These are phyloP conservation scores for Melanotaenia pygmaea DNA, from an alignment of 2,797 vertebrate genomes.

Conservation along the genomic window DNA sequence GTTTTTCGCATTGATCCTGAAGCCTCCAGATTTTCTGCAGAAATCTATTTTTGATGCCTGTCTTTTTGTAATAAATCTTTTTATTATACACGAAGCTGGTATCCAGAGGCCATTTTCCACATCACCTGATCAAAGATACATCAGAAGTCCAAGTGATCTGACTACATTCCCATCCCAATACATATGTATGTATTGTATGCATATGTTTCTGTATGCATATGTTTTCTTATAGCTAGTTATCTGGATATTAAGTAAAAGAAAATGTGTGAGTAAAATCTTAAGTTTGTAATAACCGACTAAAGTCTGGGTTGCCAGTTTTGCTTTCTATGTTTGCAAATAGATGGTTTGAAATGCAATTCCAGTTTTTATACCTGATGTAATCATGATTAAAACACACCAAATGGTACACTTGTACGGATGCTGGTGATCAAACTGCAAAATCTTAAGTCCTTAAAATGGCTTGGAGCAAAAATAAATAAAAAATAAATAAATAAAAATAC, in stretches of 20 bases:
- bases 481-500: not conserved
- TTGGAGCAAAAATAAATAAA: slow-evolving; percentile 3
- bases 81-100: too few relatives aligned
- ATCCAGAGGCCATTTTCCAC: too few relatives aligned
- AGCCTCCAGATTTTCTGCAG: too few relatives aligned
- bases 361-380: not conserved
- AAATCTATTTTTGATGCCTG: too few relatives aligned
- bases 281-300: not conserved
- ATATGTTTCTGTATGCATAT: not conserved
- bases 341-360: not conserved
- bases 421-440: not conserved
- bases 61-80: too few relatives aligned
- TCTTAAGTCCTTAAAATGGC: not conserved
- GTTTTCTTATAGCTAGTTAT: not conserved
- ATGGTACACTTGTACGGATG: not conserved
- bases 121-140: too few relatives aligned
- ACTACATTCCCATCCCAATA: not conserved
- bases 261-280: not conserved
- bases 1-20: too few relatives aligned
- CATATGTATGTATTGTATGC: too few relatives aligned
- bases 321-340: not conserved
- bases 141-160: not conserved
- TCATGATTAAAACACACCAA: not conserved
- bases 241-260: not conserved
- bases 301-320: not conserved